Percentiles rank a stretch among this genome's conserved stretches.
phyloP scores from a whole-genome alignment of 2,113 vertebrate genomes.

The Pagrus major region DNA sequence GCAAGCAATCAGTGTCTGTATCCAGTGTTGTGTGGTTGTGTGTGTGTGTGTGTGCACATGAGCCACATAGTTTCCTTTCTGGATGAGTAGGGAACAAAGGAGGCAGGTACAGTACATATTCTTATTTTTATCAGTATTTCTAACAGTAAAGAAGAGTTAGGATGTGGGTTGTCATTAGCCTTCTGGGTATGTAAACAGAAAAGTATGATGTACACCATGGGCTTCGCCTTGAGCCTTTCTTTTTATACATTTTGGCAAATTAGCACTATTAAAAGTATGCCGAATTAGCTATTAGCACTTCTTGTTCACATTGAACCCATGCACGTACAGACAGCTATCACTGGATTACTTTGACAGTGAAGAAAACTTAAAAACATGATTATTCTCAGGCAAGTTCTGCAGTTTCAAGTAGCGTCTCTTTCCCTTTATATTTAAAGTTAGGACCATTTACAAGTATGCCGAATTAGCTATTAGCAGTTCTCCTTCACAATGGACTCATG shows the following conservation, averaged over 20 bases:
- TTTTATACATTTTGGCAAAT: background rate
- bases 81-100: conserved; percentile 34
- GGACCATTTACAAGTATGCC: no score
- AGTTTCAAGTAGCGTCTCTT: background rate
- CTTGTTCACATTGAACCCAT: rapidly evolving
- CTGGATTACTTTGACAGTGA: background rate
- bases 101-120: background rate
- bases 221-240: background rate
- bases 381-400: background rate
- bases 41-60: background rate
- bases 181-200: background rate
- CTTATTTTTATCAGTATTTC: background rate
- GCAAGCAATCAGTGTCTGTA: conserved; percentile 40
- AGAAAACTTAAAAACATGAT: background rate
- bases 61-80: background rate
- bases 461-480: no score
- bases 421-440: no score
- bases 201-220: background rate
- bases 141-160: background rate
- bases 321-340: background rate
- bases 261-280: background rate
- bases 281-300: background rate
- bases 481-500: no score
- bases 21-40: conserved; percentile 11
- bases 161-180: background rate